Conservation (phyloP, 2,797 vertebrate species). For the Sebastes miniatus region DNA sequence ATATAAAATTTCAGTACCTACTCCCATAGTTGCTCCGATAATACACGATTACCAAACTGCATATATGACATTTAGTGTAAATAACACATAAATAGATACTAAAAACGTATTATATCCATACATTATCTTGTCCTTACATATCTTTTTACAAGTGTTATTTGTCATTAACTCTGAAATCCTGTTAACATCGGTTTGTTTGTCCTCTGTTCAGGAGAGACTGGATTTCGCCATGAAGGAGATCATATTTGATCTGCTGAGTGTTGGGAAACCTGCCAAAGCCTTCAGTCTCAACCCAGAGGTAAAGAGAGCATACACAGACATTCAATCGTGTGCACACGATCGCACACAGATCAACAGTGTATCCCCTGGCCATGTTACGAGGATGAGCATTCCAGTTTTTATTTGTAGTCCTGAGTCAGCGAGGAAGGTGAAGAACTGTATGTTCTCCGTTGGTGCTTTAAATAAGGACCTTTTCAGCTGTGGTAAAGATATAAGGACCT, state of each 20-base stretch:
- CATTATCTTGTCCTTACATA: neutral
- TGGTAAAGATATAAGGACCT: neutral
- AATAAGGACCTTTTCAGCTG: neutral
- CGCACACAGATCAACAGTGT: constrained; percentile 1
- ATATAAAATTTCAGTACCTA: neutral
- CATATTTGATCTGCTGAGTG: constrained; percentile 86
- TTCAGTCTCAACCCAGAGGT: constrained; percentile 89
- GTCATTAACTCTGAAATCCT: constrained; percentile 17
- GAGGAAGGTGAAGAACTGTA: constrained; percentile 4
- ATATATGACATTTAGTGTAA: neutral
- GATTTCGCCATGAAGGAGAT: constrained; percentile 90
- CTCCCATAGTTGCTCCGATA: neutral
- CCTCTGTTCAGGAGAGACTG: constrained; percentile 81
- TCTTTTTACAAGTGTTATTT: neutral
- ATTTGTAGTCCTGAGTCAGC: constrained; percentile 12
- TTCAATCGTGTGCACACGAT: constrained; percentile 3
- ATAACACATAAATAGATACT: neutral
- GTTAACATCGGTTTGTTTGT: constrained; percentile 31
- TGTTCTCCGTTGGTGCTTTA: constrained; percentile 2
- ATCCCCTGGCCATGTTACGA: neutral
- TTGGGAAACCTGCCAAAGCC: constrained; percentile 86
- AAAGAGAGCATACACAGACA: constrained; percentile 40
- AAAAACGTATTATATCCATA: neutral
- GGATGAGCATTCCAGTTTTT: constrained; percentile 26
- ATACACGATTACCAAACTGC: neutral